These are phyloP conservation scores for Pteruthius melanotis DNA, from an alignment of 2,113 vertebrate genomes.

Conservation along the genomic window DNA sequence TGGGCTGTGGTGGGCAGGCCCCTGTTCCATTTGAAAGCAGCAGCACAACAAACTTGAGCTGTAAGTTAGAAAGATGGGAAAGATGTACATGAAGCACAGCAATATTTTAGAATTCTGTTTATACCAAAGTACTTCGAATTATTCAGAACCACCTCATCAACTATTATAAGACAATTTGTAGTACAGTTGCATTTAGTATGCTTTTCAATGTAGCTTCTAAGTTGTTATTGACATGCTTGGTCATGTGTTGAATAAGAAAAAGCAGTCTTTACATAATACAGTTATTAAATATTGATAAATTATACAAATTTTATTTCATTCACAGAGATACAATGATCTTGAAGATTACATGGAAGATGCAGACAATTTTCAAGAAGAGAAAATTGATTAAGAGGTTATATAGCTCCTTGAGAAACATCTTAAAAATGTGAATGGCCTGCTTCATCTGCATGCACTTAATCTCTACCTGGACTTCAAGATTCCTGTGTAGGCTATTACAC, in stretches of 20 bases:
- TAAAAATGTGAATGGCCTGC: constrained; percentile 13
- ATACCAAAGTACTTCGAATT: neutral
- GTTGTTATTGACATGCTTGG: neutral
- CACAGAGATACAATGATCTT: constrained; percentile 76
- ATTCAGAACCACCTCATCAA: neutral
- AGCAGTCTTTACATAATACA: neutral
- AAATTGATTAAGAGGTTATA: constrained; percentile 67
- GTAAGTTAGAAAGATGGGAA: neutral
- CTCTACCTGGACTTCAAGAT: neutral
- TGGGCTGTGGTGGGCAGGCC: neutral
- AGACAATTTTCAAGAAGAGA: constrained; percentile 84
- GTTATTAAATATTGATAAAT: neutral
- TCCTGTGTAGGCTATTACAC: neutral
- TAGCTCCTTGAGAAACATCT: constrained; percentile 21
- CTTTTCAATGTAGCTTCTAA: neutral
- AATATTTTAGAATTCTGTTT: neutral
- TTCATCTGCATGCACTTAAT: neutral
- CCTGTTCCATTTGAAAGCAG: neutral
- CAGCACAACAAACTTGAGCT: neutral
- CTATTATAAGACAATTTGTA: neutral
- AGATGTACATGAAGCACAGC: neutral
- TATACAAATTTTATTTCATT: constrained; percentile 32
- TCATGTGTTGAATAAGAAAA: neutral
- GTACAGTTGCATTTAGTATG: neutral
- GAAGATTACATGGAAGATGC: constrained; percentile 73